Conservation (phyloP, 2,113 vertebrate species). For the Microtus ochrogaster region DNA sequence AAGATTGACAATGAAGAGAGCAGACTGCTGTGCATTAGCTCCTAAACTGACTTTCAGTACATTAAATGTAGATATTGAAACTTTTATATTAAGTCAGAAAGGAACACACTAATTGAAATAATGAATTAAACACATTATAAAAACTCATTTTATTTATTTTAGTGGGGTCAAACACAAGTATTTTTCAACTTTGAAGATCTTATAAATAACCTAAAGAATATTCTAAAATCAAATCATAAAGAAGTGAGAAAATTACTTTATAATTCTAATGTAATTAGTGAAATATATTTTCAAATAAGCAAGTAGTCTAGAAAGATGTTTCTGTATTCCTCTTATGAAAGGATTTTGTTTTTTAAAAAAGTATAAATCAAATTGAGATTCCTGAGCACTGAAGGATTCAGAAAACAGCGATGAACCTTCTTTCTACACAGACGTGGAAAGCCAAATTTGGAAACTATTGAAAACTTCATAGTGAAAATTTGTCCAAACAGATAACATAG, state of each 20-base stretch:
- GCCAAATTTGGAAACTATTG: constrained; percentile 1
- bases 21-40: not conserved
- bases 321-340: not conserved
- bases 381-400: not conserved
- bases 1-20: constrained; percentile 13
- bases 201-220: not conserved
- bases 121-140: constrained; percentile 4
- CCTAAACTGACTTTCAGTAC: constrained; percentile 51
- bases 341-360: not conserved
- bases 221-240: not conserved
- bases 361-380: not conserved
- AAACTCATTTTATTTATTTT: not conserved
- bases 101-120: not conserved
- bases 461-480: not conserved
- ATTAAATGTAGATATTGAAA: not conserved
- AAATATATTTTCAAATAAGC: not conserved
- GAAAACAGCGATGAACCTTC: not conserved
- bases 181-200: constrained; percentile 30
- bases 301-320: constrained; percentile 11
- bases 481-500: not conserved
- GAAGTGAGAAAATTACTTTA: not conserved
- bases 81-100: not conserved
- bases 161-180: not conserved
- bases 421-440: not conserved
- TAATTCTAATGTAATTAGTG: not conserved